Evolutionary conservation across 2,797 vertebrate genomes (phyloP), one percentile per base, ranked within the genome.

Genomic region (Acipenser ruthenus): DNA sequence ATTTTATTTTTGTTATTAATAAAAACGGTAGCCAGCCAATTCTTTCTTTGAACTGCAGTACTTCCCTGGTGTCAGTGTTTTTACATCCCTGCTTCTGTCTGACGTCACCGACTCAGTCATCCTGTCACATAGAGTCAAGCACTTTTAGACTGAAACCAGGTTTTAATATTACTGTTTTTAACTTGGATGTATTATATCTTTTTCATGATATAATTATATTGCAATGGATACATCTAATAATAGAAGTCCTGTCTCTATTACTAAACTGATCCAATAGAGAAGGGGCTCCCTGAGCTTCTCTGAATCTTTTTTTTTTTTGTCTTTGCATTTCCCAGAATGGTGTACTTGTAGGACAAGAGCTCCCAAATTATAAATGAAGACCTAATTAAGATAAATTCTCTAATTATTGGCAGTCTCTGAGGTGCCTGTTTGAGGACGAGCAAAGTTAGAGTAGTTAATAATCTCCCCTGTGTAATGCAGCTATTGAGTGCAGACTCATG

Each of bases 321-420:
- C n/a, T 62, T 50, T 48, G 61, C 56, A 55, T 64, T 48, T 60
- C 60, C 15, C 50, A 12, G 50, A 59, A 63, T 67, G 65, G 62
- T 59, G 59, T 61, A 23, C 56, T 62, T 12, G 50, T 18, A 49
- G 51, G 65, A 64, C 68, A 63, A 49, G 65, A 53, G 15, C 65
- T 67, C 65, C 65, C 66, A 62, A 58, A 60, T 69, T 68, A 56
- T 63, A 59, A 6, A 18, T 10, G 18, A 60, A 52, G 49, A 67
- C 51, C 64, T 70, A 23, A 70, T 67, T 68, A 50, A 60, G 48
- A 67, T 68, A 68, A 67, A 64, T 64, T 66, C 53, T 55, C 52
- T 70, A 66, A 73, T 70, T 68, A 64, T 49, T 63, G 72, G 58
- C 63, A 49, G 61, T 48, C 49, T 63, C 66, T 50, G 10, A 49